Evolutionary conservation across 2,797 vertebrate species (phyloP), one percentile per base, ranked within the genome.

Genomic region (Chloroceryle amazona): DNA sequence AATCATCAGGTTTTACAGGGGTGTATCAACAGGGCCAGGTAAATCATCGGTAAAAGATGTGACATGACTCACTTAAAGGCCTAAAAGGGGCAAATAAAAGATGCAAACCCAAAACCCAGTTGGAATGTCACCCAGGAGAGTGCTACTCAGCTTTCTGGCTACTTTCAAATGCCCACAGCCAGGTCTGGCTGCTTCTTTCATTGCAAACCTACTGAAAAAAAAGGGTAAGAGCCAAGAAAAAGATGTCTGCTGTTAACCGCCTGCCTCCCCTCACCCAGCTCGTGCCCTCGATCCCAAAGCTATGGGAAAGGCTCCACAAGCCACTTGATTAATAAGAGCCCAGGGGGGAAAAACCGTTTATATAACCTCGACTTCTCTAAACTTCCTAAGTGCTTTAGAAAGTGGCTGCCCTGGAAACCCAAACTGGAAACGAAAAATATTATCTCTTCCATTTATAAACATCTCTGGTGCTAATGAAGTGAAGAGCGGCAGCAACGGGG

Each of bases 391-490:
- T 98, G 96, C 96, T 96, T 97, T 90, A 93, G 95, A 98, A 97
- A 98, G 98, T 97, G 97, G 94, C 98, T 98, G 97, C 98, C 98
- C 95, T 81, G 97, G 98, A 97, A 98, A 98, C 97, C 96, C 97
- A 95, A 98, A 98, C 97, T 97, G 97, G 98, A 98, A 98, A 97
- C 63, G 95, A 98, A 98, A 98, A 98, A 98, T 98, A 98, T 98
- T 98, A 98, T 98, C 98, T 98, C 96, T 97, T 94, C 94, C 94
- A 97, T 98, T 97, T 98, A 96, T 98, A 98, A 98, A 98, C 98
- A 98, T 81, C 87, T 88, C 95, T 44, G 88, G 91, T 39, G 19
- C 96, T 98, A 98, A 98, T 98, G 98, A 98, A 97, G 98, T 97
- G 98, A 98, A 93, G 95, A 93, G 96, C 92, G 0, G 95, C 94